A percentile compares a stretch with the other conserved stretches of the same genome.
These are phyloP conservation scores for Drymodes brunneopygia DNA, from an alignment of 2,113 vertebrate genomes.

Conservation along the genomic window DNA sequence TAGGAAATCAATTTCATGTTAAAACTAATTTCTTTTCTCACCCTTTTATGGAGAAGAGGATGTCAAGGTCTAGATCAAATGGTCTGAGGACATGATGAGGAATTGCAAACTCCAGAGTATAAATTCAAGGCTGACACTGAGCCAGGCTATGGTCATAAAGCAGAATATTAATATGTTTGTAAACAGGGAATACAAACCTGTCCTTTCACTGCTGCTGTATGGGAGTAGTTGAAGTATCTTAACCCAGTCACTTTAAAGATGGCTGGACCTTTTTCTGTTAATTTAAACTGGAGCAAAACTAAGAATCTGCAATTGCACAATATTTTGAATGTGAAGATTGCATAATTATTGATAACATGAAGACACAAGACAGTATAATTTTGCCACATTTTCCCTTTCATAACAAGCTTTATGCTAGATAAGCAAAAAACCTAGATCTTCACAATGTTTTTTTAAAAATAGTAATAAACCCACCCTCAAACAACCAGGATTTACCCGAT, in stretches of 20 bases:
- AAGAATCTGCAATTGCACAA: background rate
- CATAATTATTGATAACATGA: background rate
- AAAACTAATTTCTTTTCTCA: conserved; percentile 15
- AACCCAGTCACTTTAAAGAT: background rate
- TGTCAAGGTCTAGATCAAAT: background rate
- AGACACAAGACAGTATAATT: background rate
- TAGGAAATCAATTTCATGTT: conserved; percentile 15
- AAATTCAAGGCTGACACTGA: background rate
- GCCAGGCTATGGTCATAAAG: background rate
- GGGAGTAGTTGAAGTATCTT: background rate
- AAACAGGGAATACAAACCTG: background rate
- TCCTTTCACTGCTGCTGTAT: background rate
- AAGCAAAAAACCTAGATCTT: background rate
- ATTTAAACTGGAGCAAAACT: background rate
- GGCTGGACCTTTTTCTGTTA: background rate
- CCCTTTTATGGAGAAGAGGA: background rate
- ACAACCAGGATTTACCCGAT: fast-evolving
- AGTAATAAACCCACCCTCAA: fast-evolving
- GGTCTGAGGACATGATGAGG: background rate
- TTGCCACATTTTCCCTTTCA: background rate
- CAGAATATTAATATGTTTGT: background rate
- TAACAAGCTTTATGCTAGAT: background rate
- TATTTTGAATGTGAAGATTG: background rate
- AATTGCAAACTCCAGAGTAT: background rate
- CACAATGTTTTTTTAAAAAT: fast-evolving